These are phyloP conservation scores for Struthio camelus DNA, from an alignment of 2,113 vertebrate genomes.

Conservation along the genomic window DNA sequence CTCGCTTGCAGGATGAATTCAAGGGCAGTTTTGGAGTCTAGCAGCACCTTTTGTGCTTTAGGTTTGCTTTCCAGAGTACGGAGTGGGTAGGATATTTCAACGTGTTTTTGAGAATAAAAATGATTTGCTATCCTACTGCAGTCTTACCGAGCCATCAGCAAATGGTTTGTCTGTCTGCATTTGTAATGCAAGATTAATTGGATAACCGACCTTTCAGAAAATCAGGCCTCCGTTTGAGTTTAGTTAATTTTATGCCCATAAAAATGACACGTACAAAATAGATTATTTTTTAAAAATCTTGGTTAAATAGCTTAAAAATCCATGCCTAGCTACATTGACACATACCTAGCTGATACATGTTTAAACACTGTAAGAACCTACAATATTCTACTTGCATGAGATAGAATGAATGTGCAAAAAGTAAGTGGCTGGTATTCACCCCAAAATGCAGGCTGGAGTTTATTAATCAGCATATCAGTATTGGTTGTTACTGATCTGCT, in stretches of 20 bases:
- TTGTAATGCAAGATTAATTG: neutral
- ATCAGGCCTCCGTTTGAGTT: neutral
- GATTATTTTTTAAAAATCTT: neutral
- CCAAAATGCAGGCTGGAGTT: neutral
- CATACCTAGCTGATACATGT: neutral
- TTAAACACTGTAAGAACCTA: neutral
- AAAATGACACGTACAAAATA: neutral
- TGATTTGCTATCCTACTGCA: neutral
- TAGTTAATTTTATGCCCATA: neutral
- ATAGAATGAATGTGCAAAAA: neutral
- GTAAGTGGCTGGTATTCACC: neutral
- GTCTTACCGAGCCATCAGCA: neutral
- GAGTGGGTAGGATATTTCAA: neutral
- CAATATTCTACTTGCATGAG: neutral
- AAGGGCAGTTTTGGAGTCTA: neutral
- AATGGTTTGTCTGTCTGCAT: neutral
- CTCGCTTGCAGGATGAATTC: slow-evolving; percentile 12
- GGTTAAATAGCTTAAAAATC: neutral
- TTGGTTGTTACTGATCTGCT: neutral
- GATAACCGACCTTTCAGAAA: neutral
- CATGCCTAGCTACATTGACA: neutral
- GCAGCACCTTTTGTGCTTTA: neutral
- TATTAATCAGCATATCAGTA: neutral
- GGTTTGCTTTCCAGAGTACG: neutral
- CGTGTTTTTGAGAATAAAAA: neutral